Evolutionary conservation across 2,888 invertebrate species (phyloP).

Genomic region (Zhuqinia jingwanae): DNA sequence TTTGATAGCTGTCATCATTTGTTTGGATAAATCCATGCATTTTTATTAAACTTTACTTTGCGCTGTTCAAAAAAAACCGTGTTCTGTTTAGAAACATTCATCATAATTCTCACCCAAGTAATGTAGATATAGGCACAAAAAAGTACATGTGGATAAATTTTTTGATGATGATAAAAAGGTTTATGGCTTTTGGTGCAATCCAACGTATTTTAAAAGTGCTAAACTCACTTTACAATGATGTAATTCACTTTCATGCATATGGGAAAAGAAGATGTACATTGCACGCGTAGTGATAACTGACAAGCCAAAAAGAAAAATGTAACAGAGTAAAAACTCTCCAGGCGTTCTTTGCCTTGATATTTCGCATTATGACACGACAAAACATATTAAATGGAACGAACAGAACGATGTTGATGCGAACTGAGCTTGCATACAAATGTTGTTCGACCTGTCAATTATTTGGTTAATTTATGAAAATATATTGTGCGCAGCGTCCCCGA

Average conservation of each 20-base stretch:
- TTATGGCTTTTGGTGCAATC: no score
- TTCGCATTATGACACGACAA: conserved; percentile 5
- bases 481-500: neutral
- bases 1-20: conserved; percentile 38
- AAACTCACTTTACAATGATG: no score
- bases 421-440: conserved; percentile 36
- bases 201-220: no score
- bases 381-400: conserved; percentile 32
- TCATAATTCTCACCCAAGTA: conserved; percentile 18
- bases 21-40: conserved; percentile 10
- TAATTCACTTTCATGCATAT: no score
- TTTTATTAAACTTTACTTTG: neutral
- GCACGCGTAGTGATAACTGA: neutral
- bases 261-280: neutral
- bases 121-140: no score
- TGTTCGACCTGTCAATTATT: conserved; percentile 14
- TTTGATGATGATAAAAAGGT: no score
- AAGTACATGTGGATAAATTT: no score
- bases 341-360: neutral
- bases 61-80: no score
- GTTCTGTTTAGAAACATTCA: conserved; percentile 7
- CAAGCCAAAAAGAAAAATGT: neutral
- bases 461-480: conserved; percentile 17
- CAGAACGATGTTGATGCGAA: conserved; percentile 21
- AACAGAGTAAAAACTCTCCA: neutral